These are phyloP conservation scores for Rhabdophis nuchalis DNA, from an alignment of 2,797 vertebrate genomes.

Conservation along the genomic window DNA sequence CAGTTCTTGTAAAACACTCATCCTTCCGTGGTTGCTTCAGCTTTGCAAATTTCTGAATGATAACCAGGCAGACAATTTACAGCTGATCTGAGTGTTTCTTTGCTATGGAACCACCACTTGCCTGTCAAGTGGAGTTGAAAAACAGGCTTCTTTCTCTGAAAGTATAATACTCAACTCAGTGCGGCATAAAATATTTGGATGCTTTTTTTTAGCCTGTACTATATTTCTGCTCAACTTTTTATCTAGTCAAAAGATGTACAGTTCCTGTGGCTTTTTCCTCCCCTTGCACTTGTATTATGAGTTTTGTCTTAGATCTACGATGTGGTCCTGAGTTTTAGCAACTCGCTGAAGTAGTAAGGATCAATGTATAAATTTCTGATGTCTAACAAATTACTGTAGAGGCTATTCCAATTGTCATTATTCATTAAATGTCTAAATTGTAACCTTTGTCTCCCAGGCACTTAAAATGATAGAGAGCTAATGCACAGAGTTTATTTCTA, in stretches of 20 bases:
- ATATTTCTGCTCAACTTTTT: slow-evolving; percentile 35
- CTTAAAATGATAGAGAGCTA: neutral
- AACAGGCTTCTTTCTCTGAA: slow-evolving; percentile 54
- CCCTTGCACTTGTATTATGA: slow-evolving; percentile 1
- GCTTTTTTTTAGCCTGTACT: slow-evolving; percentile 24
- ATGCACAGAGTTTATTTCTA: neutral
- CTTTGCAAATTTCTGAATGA: slow-evolving; percentile 53
- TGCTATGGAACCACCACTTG: slow-evolving; percentile 53
- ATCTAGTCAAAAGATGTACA: slow-evolving; percentile 1
- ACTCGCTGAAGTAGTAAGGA: neutral
- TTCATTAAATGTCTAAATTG: neutral
- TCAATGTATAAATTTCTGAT: neutral
- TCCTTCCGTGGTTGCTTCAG: slow-evolving; percentile 29
- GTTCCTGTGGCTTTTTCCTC: neutral
- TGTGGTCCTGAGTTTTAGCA: neutral
- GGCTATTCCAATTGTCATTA: neutral
- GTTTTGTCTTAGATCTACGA: neutral
- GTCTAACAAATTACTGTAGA: neutral
- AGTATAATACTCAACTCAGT: slow-evolving; percentile 16
- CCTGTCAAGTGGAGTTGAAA: slow-evolving; percentile 54
- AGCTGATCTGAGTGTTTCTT: slow-evolving; percentile 50
- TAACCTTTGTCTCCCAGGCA: neutral
- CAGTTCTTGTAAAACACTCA: slow-evolving; percentile 44
- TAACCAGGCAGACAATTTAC: slow-evolving; percentile 62
- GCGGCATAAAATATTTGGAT: slow-evolving; percentile 53